These are phyloP conservation scores for Ladona fulva DNA, from an alignment of 1,140 invertebrate species.

Conservation along the genomic window DNA sequence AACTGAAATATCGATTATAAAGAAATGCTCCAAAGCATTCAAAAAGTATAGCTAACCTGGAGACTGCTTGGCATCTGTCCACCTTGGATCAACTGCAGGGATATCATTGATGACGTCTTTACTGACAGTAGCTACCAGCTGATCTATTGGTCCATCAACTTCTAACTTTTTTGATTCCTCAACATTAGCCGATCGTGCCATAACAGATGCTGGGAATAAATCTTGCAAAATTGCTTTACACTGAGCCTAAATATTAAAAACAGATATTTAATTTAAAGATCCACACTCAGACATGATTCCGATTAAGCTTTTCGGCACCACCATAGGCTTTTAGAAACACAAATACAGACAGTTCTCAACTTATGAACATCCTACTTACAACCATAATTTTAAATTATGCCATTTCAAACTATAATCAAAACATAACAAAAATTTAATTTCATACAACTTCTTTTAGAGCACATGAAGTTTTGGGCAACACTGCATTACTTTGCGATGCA, in stretches of 20 bases:
- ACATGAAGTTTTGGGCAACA: no score
- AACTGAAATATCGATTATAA: no score
- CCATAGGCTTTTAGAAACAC: no score
- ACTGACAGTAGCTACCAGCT: constrained; percentile 59
- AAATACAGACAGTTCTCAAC: no score
- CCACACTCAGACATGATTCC: no score
- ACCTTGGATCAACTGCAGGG: constrained; percentile 80
- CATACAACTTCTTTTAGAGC: no score
- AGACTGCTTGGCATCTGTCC: constrained; percentile 39
- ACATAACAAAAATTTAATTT: no score
- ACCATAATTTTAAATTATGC: no score
- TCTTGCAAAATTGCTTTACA: constrained; percentile 56
- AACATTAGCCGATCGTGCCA: constrained; percentile 30
- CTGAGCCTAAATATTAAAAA: constrained; percentile 39
- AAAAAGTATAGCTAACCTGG: constrained; percentile 7
- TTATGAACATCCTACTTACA: no score
- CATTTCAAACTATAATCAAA: no score
- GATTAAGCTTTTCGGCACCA: no score
- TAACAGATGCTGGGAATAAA: constrained; percentile 48
- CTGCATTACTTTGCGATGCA: no score
- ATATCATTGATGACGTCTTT: constrained; percentile 77
- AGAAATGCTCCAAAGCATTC: neutral
- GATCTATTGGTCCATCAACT: constrained; percentile 53
- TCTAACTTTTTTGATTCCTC: constrained; percentile 29
- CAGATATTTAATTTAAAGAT: constrained; percentile 18